Evolutionary conservation across 2,888 invertebrate species (phyloP), one percentile per base, ranked within the genome.

Genomic region (Heliconius erato): DNA sequence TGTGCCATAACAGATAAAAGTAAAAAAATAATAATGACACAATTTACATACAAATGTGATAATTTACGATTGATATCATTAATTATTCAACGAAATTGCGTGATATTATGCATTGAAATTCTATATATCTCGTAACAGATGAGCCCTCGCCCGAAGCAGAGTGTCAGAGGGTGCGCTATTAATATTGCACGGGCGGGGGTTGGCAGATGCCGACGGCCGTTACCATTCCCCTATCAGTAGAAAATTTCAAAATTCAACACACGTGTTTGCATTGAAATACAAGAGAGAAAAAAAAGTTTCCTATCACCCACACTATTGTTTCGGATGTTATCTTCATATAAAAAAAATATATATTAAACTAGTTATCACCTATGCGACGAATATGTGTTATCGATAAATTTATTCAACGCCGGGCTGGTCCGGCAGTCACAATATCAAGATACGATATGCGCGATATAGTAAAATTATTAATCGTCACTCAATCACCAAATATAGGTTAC

Each of bases 141-240:
- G 93, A 92, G 86, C 85, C 85, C 85, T 87, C 88, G 91, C 82
- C 86, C 79, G 82, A 85, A 81, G 82, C 85, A 67, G 85, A 84
- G 74, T 85, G 26, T 72, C 71, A 76, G 85, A 79, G 85, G 89
- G 89, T 87, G 88, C 87, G 88, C 87, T 86, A 87, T 87, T 85
- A 87, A 89, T 89, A 89, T 88, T 88, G 87, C 86, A 88, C 86
- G 87, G 87, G 90, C 89, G 91, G 91, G 90, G 91, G 91, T 86
- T 86, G 89, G 92, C 95, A 95, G 94, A 95, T 95, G 95, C 92
- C 86, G 88, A 89, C 93, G 93, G 93, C 95, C 94, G 95, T 95
- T 95, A 94, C 91, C 82, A 89, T 91, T 92, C 92, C 94, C 94
- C 94, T 94, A 94, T 95, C 93, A 92, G 90, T 91, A 90, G 87